These are phyloP conservation scores for Cephus rjabovi DNA, from an alignment of 2,888 invertebrate genomes.

Conservation along the genomic window DNA sequence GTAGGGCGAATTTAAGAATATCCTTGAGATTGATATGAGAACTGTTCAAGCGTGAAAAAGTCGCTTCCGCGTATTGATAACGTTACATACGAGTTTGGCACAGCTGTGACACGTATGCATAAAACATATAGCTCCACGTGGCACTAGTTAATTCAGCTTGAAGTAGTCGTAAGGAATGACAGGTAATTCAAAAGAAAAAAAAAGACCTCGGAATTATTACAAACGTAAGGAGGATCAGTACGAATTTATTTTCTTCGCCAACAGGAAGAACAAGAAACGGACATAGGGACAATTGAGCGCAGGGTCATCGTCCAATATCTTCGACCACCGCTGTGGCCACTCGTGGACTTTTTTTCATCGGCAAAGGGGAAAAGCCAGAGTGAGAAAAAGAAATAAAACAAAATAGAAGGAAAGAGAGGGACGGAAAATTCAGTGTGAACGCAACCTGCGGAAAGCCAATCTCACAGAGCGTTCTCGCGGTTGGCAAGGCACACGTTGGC, in stretches of 20 bases:
- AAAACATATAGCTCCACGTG: not conserved
- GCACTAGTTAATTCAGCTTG: not conserved
- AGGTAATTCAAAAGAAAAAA: not conserved
- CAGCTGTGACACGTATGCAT: not conserved
- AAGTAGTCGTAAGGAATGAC: not conserved
- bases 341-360: not conserved
- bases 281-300: not conserved
- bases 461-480: not conserved
- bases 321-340: not conserved
- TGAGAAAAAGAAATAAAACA: not conserved
- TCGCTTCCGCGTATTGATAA: not conserved
- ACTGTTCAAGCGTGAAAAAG: not conserved
- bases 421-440: not conserved
- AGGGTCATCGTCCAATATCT: not conserved
- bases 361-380: not conserved
- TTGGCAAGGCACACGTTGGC: not conserved
- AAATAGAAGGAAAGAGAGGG: not conserved
- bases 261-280: not conserved
- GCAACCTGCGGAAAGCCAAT: not conserved
- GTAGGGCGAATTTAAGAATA: not conserved
- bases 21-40: not conserved
- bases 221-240: not conserved
- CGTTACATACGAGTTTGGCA: not conserved
- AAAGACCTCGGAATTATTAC: not conserved
- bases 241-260: not conserved